Evolutionary conservation across 2,113 vertebrate genomes (phyloP).

Genomic region (Chloroceryle aenea): DNA sequence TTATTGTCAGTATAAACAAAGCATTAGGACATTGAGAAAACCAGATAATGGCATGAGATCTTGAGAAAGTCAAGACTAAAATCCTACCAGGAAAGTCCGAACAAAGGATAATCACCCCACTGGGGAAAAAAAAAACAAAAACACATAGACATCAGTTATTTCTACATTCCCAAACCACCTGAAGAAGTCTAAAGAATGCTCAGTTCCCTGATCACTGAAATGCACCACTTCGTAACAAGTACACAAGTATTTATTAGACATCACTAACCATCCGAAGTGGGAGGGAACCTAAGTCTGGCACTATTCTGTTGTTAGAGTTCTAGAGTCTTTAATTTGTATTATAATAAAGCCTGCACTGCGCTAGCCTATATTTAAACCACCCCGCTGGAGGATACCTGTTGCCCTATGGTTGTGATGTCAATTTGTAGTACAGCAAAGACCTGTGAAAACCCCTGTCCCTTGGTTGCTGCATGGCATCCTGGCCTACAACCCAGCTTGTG

Average conservation of each 20-base stretch:
- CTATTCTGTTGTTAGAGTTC: not conserved
- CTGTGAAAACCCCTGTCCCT: not conserved
- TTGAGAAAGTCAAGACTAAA: not conserved
- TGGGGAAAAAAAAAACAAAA: not conserved
- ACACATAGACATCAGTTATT: not conserved
- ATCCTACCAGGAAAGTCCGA: not conserved
- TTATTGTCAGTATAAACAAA: slow-evolving; percentile 31
- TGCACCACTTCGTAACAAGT: not conserved
- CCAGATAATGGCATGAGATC: not conserved
- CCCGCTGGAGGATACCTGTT: not conserved
- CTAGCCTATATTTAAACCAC: not conserved
- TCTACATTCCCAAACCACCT: not conserved
- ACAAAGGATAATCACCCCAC: not conserved
- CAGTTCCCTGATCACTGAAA: not conserved
- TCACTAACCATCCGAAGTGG: not conserved
- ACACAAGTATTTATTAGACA: not conserved
- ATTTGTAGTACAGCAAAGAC: not conserved
- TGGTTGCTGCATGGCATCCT: not conserved
- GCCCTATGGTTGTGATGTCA: not conserved
- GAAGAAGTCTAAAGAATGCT: not conserved
- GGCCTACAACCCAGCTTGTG: not conserved
- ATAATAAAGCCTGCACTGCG: not conserved
- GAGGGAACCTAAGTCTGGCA: not conserved
- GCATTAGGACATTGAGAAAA: not conserved
- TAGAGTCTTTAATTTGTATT: slow-evolving; percentile 8